Conservation (phyloP, 2,113 vertebrate genomes). For the Pteruthius melanotis region DNA sequence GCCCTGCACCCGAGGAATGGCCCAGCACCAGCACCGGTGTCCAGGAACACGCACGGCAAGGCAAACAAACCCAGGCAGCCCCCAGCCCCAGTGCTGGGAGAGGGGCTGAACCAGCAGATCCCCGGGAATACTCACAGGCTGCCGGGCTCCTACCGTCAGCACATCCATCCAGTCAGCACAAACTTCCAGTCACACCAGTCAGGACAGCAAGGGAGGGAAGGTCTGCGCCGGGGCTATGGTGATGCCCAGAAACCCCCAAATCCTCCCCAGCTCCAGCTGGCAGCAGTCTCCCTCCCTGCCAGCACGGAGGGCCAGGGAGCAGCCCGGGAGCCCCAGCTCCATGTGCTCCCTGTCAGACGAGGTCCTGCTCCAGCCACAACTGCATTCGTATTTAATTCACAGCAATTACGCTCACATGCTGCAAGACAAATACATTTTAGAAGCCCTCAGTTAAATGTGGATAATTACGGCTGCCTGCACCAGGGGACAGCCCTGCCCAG, state of each 20-base stretch:
- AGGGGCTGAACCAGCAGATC: not conserved
- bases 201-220: not conserved
- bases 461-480: slow-evolving; percentile 33
- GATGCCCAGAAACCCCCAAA: not conserved
- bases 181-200: not conserved
- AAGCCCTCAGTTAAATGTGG: slow-evolving; percentile 51
- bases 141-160: not conserved
- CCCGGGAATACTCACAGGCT: not conserved
- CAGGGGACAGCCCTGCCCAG: not conserved
- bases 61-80: not conserved
- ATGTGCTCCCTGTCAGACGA: not conserved
- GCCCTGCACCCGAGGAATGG: fast-evolving
- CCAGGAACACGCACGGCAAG: fast-evolving
- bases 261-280: not conserved
- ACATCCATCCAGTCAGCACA: not conserved
- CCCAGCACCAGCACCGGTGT: fast-evolving
- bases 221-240: fast-evolving
- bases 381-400: not conserved
- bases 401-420: slow-evolving; percentile 32
- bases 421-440: slow-evolving; percentile 63
- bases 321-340: not conserved
- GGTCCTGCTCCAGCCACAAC: slow-evolving; percentile 25
- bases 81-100: not conserved
- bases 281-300: not conserved
- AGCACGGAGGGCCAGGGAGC: not conserved